These are phyloP conservation scores for Eilema griseolum DNA, from an alignment of 2,888 invertebrate genomes.

Conservation along the genomic window DNA sequence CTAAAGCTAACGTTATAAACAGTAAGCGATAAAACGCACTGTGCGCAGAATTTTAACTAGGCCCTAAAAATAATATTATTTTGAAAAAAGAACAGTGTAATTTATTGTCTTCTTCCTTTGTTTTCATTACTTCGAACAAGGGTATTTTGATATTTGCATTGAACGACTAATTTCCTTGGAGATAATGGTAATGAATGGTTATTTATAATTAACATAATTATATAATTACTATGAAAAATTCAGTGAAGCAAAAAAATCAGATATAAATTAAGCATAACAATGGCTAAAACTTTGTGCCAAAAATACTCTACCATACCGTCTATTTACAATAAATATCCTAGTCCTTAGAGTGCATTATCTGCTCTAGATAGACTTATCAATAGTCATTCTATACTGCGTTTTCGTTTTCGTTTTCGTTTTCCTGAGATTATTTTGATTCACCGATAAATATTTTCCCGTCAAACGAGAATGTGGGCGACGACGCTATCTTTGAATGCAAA, in stretches of 20 bases:
- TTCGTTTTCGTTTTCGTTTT: neutral
- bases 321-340: neutral
- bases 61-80: conserved; percentile 56
- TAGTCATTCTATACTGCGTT: neutral
- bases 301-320: too few species aligned
- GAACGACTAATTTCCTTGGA: neutral
- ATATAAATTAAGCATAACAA: neutral
- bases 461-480: conserved; percentile 57
- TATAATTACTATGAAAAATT: too few species aligned
- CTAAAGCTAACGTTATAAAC: conserved; percentile 62
- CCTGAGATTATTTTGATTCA: neutral
- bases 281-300: neutral
- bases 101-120: conserved; percentile 2
- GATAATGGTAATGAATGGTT: neutral
- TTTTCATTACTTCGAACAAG: neutral
- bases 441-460: conserved; percentile 23
- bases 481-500: conserved; percentile 62
- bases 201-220: neutral
- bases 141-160: neutral
- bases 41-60: conserved; percentile 67
- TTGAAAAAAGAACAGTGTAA: conserved; percentile 54
- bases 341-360: neutral
- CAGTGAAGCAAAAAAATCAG: neutral
- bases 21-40: conserved; percentile 67
- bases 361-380: neutral